Evolutionary conservation across 2,888 invertebrate genomes (phyloP).

Genomic region (Stegana nigrithorax): DNA sequence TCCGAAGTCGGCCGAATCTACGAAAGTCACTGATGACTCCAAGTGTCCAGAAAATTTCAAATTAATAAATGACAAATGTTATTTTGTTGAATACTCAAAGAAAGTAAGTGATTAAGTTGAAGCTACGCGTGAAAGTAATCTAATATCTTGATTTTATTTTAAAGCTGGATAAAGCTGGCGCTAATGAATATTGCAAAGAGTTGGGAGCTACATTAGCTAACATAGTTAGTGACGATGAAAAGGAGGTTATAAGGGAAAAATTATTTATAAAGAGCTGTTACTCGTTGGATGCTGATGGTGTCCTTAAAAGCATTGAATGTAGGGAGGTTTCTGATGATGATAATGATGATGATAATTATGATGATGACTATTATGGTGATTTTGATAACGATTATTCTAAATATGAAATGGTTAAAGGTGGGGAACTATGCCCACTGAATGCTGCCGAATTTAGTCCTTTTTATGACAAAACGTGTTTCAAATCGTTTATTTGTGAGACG

Average conservation of each 20-base stretch:
- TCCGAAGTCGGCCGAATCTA: no score
- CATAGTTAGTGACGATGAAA: neutral
- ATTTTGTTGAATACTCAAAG: neutral
- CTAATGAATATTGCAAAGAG: neutral
- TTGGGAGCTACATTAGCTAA: neutral
- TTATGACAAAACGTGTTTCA: neutral
- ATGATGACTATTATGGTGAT: no score
- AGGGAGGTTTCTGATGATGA: no score
- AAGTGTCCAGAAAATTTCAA: neutral
- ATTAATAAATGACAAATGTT: neutral
- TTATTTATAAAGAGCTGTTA: neutral
- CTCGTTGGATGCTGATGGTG: neutral
- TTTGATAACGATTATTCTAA: no score
- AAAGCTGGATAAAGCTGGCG: neutral
- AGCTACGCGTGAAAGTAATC: no score
- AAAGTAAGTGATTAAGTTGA: no score
- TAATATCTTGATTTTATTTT: no score
- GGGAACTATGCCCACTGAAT: no score
- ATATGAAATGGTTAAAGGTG: neutral
- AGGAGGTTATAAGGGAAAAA: neutral
- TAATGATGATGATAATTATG: no score
- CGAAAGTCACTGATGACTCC: no score
- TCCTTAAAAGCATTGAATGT: neutral
- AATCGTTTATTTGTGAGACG: neutral
- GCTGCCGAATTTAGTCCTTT: neutral